Evolutionary conservation across 1,140 invertebrate species (phyloP).

Genomic region (Babylonia areolata): DNA sequence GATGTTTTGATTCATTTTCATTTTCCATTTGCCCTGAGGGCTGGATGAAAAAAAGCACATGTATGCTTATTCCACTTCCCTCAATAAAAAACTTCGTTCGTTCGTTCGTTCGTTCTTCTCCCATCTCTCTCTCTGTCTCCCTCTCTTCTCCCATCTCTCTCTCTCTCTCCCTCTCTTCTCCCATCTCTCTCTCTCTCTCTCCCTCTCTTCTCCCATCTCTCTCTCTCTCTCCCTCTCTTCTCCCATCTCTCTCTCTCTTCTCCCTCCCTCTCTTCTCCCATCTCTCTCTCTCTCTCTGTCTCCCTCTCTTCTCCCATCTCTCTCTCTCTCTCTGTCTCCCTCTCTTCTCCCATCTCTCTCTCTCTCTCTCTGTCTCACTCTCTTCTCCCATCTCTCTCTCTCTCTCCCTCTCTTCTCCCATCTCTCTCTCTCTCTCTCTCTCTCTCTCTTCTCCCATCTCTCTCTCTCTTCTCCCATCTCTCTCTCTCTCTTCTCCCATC

Average conservation of each 20-base stretch:
- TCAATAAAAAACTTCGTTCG: too few species aligned
- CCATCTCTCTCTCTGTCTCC: too few species aligned
- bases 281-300: background rate
- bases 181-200: background rate
- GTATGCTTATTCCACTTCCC: too few species aligned
- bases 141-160: too few species aligned
- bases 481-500: background rate
- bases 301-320: background rate
- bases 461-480: background rate
- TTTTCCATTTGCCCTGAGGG: too few species aligned
- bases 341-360: background rate
- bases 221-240: background rate
- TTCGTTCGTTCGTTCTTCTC: too few species aligned
- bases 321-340: constrained; percentile 15
- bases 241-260: background rate
- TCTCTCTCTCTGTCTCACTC: background rate
- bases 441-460: too few species aligned
- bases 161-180: background rate
- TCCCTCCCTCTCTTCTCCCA: background rate
- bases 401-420: background rate
- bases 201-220: background rate
- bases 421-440: background rate
- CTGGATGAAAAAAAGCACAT: too few species aligned
- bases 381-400: background rate
- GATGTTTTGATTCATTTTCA: too few species aligned